Evolutionary conservation across 2,888 invertebrate species (phyloP).

Genomic region (Trissolcus japonicus): DNA sequence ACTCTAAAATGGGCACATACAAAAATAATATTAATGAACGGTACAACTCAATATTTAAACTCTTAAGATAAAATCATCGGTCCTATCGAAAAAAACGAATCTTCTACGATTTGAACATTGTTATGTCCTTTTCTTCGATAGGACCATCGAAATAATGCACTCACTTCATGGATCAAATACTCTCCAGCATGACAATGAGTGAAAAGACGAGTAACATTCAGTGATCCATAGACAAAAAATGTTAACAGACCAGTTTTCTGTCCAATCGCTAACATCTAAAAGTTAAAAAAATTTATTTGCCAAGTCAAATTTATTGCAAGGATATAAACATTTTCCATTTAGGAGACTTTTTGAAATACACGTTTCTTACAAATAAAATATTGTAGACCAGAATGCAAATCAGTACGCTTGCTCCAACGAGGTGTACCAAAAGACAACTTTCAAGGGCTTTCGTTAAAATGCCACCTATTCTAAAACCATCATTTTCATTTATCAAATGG

Average conservation of each 20-base stretch:
- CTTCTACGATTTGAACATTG: too few species aligned
- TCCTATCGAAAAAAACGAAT: too few species aligned
- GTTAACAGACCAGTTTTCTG: constrained; percentile 51
- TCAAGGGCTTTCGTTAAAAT: constrained; percentile 28
- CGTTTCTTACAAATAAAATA: constrained; percentile 45
- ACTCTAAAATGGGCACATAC: constrained; percentile 73
- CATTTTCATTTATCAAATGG: neutral
- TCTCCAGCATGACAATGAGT: constrained; percentile 55
- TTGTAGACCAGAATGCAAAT: constrained; percentile 58
- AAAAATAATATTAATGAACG: neutral
- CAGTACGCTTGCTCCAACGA: constrained; percentile 49
- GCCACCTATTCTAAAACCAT: constrained; percentile 41
- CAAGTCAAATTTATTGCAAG: too few species aligned
- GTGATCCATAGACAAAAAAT: constrained; percentile 44
- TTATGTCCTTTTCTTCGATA: too few species aligned
- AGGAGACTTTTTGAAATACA: neutral
- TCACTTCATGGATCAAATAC: constrained; percentile 54
- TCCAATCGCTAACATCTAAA: constrained; percentile 23
- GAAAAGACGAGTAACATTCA: constrained; percentile 51
- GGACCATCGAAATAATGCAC: too few species aligned
- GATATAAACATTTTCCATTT: too few species aligned
- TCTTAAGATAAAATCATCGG: neutral
- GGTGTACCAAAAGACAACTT: constrained; percentile 50
- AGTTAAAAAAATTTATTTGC: neutral
- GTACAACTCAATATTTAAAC: neutral